A percentile compares a stretch with the other conserved stretches of the same genome.
These are phyloP conservation scores for Pseudopipra pipra DNA, from an alignment of 2,113 vertebrate genomes.

Conservation along the genomic window DNA sequence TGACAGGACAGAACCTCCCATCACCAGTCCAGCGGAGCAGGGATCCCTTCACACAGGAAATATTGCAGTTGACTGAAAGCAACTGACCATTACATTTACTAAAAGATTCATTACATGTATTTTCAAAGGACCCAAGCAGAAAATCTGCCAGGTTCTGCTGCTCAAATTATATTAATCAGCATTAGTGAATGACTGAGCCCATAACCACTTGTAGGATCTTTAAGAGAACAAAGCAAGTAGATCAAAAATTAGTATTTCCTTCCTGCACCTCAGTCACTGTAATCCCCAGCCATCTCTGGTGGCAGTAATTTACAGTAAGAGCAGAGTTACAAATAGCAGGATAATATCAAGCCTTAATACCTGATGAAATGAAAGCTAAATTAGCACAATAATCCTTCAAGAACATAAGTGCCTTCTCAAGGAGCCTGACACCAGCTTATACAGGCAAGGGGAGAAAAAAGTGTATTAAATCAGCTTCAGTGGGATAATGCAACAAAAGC, in stretches of 20 bases:
- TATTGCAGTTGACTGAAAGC: background rate
- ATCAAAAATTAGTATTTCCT: background rate
- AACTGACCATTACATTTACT: background rate
- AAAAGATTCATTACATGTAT: background rate
- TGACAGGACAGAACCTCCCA: background rate
- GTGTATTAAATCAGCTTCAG: background rate
- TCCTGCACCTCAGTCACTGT: background rate
- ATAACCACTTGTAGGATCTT: background rate
- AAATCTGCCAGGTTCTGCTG: background rate
- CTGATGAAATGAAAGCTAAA: slow-evolving; percentile 32
- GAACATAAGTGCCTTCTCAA: slow-evolving; percentile 18
- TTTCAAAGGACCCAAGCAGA: background rate
- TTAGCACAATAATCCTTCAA: slow-evolving; percentile 33
- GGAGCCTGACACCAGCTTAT: slow-evolving; percentile 8
- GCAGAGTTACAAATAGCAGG: slow-evolving; percentile 13
- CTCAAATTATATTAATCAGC: background rate
- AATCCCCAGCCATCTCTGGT: background rate
- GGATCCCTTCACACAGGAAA: background rate
- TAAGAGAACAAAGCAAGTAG: background rate
- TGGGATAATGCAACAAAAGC: background rate
- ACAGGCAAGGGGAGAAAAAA: background rate
- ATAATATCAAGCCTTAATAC: background rate
- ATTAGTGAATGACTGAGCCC: background rate
- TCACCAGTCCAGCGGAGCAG: background rate
- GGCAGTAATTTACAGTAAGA: background rate